Evolutionary conservation across 2,113 vertebrate species (phyloP).

Genomic region (Alouatta palliata): DNA sequence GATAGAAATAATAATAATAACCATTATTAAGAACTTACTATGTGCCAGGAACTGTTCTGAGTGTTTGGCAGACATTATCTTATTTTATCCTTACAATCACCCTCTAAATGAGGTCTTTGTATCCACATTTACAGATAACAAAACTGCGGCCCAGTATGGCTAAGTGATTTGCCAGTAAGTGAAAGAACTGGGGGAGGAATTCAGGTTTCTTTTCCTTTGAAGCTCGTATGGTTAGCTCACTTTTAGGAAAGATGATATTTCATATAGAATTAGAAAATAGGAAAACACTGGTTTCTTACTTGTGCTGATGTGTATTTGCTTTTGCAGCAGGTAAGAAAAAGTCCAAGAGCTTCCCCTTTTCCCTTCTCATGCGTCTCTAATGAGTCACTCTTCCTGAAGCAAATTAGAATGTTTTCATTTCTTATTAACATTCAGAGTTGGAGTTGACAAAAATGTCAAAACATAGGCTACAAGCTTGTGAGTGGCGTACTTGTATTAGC

Average conservation of each 20-base stretch:
- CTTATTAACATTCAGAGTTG: slow-evolving; percentile 33
- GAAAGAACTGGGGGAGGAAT: neutral
- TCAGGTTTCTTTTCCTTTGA: neutral
- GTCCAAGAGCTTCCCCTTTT: neutral
- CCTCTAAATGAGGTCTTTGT: neutral
- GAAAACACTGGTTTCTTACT: neutral
- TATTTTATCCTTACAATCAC: neutral
- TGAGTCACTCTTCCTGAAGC: slow-evolving; percentile 34
- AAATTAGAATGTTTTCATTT: slow-evolving; percentile 26
- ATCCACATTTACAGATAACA: neutral
- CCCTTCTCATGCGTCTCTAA: neutral
- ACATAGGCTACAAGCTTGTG: neutral
- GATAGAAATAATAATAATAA: neutral
- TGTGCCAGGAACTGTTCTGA: neutral
- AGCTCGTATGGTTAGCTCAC: neutral
- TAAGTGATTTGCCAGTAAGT: neutral
- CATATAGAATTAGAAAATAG: neutral
- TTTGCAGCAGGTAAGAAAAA: neutral
- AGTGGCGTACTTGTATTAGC: neutral
- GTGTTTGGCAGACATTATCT: neutral
- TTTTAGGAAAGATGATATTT: neutral
- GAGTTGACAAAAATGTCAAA: neutral
- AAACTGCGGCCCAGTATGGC: neutral
- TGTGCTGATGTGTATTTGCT: neutral
- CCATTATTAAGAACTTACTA: neutral